Base-by-base conservation (phyloP, 2,888 invertebrate species). In the Lepidocyrtoides sp. region DNA sequence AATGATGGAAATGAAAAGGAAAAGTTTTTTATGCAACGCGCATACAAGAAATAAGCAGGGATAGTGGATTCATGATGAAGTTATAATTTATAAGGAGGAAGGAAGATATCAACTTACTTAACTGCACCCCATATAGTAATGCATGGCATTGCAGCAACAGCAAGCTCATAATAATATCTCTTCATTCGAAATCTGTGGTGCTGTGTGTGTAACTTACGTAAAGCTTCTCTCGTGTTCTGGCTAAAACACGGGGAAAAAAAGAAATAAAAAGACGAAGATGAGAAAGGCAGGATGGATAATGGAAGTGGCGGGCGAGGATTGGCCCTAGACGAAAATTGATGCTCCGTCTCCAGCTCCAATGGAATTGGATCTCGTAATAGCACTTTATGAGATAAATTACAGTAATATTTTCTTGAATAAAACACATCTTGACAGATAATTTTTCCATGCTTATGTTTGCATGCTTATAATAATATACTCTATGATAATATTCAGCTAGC, bases 381-480 rank as follows among this genome's bases (percentile, higher is more conserved):
- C 93, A 92, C 92, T 93, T 93, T 93, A 93, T 92, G 93, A 93
- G 93, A 93, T 93, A 93, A 93, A 93, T 93, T 93, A 93, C 92
- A 26, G 91, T 89, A 92, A 93, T 93, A 93, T 92, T 91, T 92
- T 81, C 88, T 84, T 83, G 91, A 92, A 92, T 92, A 91, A 93
- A 93, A 92, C 92, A 89, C 91, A 86, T 88, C 92, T 83, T 89
- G 93, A 93, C 93, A 93, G 92, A 92, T 93, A 91, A 93, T 93
- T 93, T 93, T 93, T 92, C 86, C 51, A 5, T 66, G 81, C 79
- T 72, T 79, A 72, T 69, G 26, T 63, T 63, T 51, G n/a, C 66
- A 83, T 48, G 29, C 51, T 48, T 48, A 44, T n/a, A n/a, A n/a
- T n/a, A n/a, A n/a, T n/a, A n/a, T n/a, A n/a, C n/a, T n/a, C n/a